Base-by-base conservation (phyloP, 2,113 vertebrate genomes). In the Hydrochoerus hydrochaeris region DNA sequence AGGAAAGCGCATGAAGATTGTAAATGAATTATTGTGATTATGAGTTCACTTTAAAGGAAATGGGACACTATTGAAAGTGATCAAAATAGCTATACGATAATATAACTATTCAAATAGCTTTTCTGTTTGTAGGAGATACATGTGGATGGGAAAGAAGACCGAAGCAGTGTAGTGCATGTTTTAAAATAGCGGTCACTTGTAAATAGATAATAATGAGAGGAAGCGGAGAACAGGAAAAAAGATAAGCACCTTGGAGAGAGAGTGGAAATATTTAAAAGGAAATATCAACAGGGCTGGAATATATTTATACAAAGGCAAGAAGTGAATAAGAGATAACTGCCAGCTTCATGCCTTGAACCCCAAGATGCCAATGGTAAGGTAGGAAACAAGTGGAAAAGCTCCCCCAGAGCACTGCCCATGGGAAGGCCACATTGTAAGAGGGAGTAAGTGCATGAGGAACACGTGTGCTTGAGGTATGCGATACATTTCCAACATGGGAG, bases 21-120 rank as follows among this genome's bases (percentile, higher is more conserved):
- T 13, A 62, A 82, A 57, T 30, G 3, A 82, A 57, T 69, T 44
- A 32, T 1, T 30, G 5, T 46, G 83, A 41, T 69, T 75, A 65
- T 19, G 17, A 88, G 85, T 28, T 65, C 38, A 54, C 10, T 62
- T 28, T 82, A 41, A 94, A 58, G 67, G 60, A 94, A 92, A 46
- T 54, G 1, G 17, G 32, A 69, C 7, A 67, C 4, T 58, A 22
- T 6, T 88, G 17, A 89, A 94, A 92, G 46, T 35, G 0, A 84
- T 14, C 71, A 44, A 71, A 65, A 60, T 32, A 80, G 49, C 58
- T n/a, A 17, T 22, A 80, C 69, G 32, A 22, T 19, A 80, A 46
- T n/a, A 20, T 26, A 78, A 52, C 28, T 12, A 57, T 81, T 41
- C 24, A 41, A 75, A 35, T 24, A 30, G 7, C 4, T 35, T 88